Evolutionary conservation across 2,888 invertebrate species (phyloP), one percentile per base, ranked within the genome.

Genomic region (Nymphalis polychloros): DNA sequence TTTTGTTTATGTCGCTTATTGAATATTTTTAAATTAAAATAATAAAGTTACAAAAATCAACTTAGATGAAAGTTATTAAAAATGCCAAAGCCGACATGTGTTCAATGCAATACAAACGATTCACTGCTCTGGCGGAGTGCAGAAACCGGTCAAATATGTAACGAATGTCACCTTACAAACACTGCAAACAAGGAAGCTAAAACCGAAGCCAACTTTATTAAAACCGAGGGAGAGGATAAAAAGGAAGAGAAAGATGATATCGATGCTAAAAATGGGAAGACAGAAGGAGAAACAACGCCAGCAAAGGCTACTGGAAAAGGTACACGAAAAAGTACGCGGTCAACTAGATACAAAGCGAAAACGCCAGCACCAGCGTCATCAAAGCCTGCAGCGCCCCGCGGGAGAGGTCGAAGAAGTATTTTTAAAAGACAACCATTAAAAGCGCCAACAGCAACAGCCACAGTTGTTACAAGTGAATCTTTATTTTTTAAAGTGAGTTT

Each of bases 391-490:
- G 84, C 84, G 0, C 92, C 94, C 0, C 94, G 96, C 81, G 96
- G 97, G 1, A 95, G 96, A 77, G 96, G 96, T 19, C 93, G 97
- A 3, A 90, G 97, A 71, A 94, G 95, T 64, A 94, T 97, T 68
- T 96, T 97, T 79, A 97, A 97, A 84, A 95, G 96, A 77, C 94
- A 94, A 31, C 97, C 97, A 0, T 93, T 96, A 5, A 97, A 97
- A 85, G 96, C 97, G 0, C 97, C 97, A 0, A 93, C 94, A 0
- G 94, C 97, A 13, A 96, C 97, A 19, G 96, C 97, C 0, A 96
- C 97, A 23, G 95, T 96, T 0, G 95, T 97, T 13, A 96, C 97
- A 8, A 96, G 96, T 73, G 95, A 96, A 69, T 95, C 94, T 78
- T 93, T 97, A 27, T 97, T 97, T 76, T 81, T 78, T 73, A 82